Base-by-base conservation (phyloP, 2,113 vertebrate species). In the Isichthys henryi region DNA sequence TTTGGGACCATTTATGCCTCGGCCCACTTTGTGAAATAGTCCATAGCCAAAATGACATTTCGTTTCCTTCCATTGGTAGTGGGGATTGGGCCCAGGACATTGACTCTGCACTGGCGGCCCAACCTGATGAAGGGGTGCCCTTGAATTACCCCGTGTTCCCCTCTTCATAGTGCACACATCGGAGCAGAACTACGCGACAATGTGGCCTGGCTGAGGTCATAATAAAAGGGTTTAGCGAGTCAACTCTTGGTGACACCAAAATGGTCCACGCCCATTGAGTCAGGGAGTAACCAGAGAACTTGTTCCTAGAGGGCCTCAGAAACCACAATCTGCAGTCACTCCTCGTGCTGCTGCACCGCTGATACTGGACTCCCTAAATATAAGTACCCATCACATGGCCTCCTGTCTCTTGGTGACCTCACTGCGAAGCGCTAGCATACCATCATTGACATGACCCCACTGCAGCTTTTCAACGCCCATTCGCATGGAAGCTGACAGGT, bases 21-120 rank as follows among this genome's bases (percentile, higher is more conserved):
- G 5, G 27, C 23, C 84, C 84, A 86, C 15, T 86, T 35, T 31
- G n/a, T 5, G 19, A 77, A 90, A 90, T 90, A 70, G 82, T 86
- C 56, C 89, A 70, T 46, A 35, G 5, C 84, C 84, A 86, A n/a
- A 50, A 86, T 11, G 15, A 90, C 89, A 53, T 83, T 70, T 9
- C 3, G 19, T 58, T 90, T 90, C 45, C 13, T 46, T 46, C 66
- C 7, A 17, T 9, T 19, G 6, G n/a, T 77, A 49, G 46, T 46
- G 17, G 23, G 84, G 46, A 90, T 87, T 11, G 56, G 89, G 8
- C 58, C 84, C 8, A 87, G 23, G 17, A 87, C 39, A 23, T 90
- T 85, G 5, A 70, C 62, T 86, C 15, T 87, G 58, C 85, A 90
- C 74, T n/a, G 85, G 62, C 2, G 35, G 84, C 58, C 89, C 89